Conservation (phyloP, 2,888 invertebrate species). For the Blastobasis adustella region DNA sequence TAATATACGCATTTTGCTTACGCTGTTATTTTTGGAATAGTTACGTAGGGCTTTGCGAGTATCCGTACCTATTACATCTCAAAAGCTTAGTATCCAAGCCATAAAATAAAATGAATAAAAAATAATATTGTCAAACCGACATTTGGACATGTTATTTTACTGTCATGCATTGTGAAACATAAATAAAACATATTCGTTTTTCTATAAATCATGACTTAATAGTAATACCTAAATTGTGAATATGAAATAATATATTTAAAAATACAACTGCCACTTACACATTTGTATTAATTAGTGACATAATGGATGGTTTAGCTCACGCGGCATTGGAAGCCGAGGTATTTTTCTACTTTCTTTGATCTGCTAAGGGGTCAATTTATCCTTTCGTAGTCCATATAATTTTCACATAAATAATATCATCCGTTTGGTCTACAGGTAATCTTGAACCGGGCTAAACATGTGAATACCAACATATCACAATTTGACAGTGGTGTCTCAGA, state of each 20-base stretch:
- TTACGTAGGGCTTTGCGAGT: too few species aligned
- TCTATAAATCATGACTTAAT: conserved; percentile 72
- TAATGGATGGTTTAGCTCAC: conserved; percentile 75
- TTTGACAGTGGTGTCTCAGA: conserved; percentile 66
- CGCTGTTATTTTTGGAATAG: too few species aligned
- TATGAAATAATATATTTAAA: conserved; percentile 60
- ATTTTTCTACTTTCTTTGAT: conserved; percentile 46
- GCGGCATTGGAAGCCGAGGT: conserved; percentile 75
- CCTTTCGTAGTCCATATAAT: too few species aligned
- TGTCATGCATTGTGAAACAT: conserved; percentile 73
- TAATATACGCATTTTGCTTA: too few species aligned
- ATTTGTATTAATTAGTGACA: conserved; percentile 69
- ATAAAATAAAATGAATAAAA: too few species aligned
- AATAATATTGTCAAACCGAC: too few species aligned
- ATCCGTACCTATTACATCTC: too few species aligned
- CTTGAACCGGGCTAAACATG: conserved; percentile 69
- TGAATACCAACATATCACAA: conserved; percentile 61
- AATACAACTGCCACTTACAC: conserved; percentile 56
- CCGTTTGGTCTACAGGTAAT: conserved; percentile 53
- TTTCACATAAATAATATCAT: conserved; percentile 6
- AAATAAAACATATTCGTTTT: conserved; percentile 72
- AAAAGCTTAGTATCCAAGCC: too few species aligned
- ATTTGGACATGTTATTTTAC: conserved; percentile 67
- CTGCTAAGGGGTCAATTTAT: conserved; percentile 12
- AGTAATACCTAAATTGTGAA: conserved; percentile 58